Evolutionary conservation across 2,888 invertebrate species (phyloP).

Genomic region (Crepidodera aurea): DNA sequence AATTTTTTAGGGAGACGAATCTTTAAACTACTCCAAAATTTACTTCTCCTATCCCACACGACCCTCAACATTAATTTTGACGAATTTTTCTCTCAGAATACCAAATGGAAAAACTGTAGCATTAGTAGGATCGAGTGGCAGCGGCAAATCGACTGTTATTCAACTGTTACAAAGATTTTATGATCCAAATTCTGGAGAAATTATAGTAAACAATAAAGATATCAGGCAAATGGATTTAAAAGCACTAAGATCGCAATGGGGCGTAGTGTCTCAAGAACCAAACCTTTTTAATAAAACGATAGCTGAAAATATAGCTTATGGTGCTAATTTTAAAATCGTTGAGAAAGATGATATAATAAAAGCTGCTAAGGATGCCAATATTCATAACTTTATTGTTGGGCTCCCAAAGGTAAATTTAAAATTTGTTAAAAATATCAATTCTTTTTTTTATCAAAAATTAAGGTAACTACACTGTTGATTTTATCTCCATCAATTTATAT

Average conservation of each 20-base stretch:
- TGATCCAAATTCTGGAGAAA: constrained; percentile 72
- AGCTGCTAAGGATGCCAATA: constrained; percentile 85
- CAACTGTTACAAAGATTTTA: constrained; percentile 85
- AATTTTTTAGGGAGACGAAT: constrained; percentile 64
- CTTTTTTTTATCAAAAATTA: no score
- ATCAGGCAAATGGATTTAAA: constrained; percentile 47
- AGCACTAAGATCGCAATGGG: constrained; percentile 69
- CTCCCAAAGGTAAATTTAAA: constrained; percentile 77
- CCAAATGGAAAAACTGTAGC: constrained; percentile 75
- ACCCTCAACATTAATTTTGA: constrained; percentile 72
- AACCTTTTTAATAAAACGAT: constrained; percentile 88
- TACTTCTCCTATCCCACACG: constrained; percentile 80
- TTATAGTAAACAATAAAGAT: constrained; percentile 57
- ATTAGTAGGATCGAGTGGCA: constrained; percentile 80
- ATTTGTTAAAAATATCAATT: no score
- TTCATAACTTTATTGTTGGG: constrained; percentile 81
- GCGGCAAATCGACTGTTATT: constrained; percentile 87
- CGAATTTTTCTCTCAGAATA: constrained; percentile 69
- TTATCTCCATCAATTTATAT: no score
- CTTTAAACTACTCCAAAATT: constrained; percentile 74
- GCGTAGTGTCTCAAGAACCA: constrained; percentile 93
- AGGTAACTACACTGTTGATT: no score
- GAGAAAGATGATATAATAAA: constrained; percentile 76
- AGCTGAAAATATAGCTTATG: constrained; percentile 91
- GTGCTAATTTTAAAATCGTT: constrained; percentile 75